Evolutionary conservation across 2,888 invertebrate genomes (phyloP), one percentile per base, ranked within the genome.

Genomic region (Aphidius colemani): DNA sequence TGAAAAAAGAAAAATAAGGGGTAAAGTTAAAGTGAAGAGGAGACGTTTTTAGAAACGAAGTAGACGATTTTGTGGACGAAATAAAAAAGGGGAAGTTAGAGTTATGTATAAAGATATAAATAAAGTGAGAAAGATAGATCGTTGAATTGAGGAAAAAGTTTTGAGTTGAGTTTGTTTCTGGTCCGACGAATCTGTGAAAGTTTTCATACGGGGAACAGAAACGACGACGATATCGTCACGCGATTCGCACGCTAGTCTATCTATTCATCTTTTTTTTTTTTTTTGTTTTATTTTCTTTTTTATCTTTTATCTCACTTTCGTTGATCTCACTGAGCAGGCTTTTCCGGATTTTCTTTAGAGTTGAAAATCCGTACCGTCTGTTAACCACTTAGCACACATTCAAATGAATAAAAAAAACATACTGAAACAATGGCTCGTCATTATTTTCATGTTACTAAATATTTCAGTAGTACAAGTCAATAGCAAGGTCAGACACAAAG

Each of bases 201-300:
- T 61, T 60, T 61, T 56, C 60, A 59, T 10, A 39, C 41, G 49
- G 56, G 57, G 10, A 8, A 45, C 10, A 63, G 61, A 13, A 53
- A 55, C 59, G 63, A 58, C 48, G 68, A 68, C 60, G 70, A 71
- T 70, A 71, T 71, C 69, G 68, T 69, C 68, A 71, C 69, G 69
- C 70, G 69, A 69, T 69, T 65, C 64, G 56, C 63, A 65, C 62
- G 48, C 57, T 40, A 61, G 65, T 69, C 65, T 59, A 66, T 70
- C 69, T 55, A 70, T 70, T 46, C 48, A 13, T 39, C 48, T 40
- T 61, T 61, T 60, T 58, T 53, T 58, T 63, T 61, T 49, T 61
- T 58, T 53, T 40, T 53, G 13, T 13, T 13, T 18, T 18, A 18
- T 18, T 51, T 9, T 48, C 46, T 56, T 58, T 2, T 30, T 30